Base-by-base conservation (phyloP, 2,888 invertebrate genomes). In the Camponotus fellah region DNA sequence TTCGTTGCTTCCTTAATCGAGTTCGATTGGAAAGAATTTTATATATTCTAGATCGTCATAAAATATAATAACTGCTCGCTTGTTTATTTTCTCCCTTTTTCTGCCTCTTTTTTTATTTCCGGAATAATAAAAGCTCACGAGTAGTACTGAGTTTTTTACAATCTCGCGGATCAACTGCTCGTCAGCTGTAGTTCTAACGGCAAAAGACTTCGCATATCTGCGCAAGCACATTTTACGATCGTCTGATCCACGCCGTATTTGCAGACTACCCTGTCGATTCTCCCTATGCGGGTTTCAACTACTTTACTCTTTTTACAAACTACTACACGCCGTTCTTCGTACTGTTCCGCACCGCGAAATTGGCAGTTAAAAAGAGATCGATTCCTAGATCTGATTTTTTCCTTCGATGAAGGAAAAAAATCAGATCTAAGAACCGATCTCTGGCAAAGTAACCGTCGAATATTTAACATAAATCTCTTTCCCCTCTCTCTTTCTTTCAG, bases 221-320 rank as follows among this genome's bases (percentile, higher is more conserved):
- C 60, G 34, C 58, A 53, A 43, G 26, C 43, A 77, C 71, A 60
- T 71, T 79, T 79, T 79, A 71, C 34, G 79, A 79, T 37, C 60
- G 60, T 72, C 72, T 71, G 60, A 79, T 79, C 79, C 60, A 10
- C 58, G 43, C 58, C 34, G 37, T 79, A 79, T 71, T 71, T 79
- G 10, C 71, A 34, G 71, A 79, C 5, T 81, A 82, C 58, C 32
- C 69, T 21, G 76, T 77, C 74, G 46, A 82, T 80, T 83, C 77
- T 56, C n/a, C 49, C 17, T 46, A 26, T 26, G 80, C 72, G 72
- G 71, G 69, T 81, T 84, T 49, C 49, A 6, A 17, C 49, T 6
- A 49, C 49, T 49, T 2, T 2, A 66, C 76, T 66, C 65, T 86
- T 88, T 88, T 86, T 82, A 83, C 43, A 58, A 58, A 68, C 26